Evolutionary conservation across 2,113 vertebrate genomes (phyloP).

Genomic region (Gobio gobio): DNA sequence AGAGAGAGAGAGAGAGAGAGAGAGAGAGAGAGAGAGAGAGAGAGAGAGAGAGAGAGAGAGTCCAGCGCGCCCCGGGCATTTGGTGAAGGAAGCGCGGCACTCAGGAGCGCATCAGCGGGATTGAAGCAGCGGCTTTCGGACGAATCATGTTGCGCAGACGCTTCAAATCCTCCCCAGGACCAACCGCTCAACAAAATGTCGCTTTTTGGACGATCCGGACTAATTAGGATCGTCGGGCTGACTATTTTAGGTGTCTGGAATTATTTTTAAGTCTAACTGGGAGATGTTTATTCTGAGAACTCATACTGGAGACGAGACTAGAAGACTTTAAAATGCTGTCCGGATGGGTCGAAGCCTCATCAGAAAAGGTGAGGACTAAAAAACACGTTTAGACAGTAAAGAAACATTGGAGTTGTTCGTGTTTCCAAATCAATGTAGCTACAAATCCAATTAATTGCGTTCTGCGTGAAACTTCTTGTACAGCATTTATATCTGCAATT

Average conservation of each 20-base stretch:
- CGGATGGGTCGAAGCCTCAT: constrained; percentile 34
- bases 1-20: too few relatives aligned
- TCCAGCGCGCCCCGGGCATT: constrained; percentile 36
- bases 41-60: neutral
- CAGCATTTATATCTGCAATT: neutral
- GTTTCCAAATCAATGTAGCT: neutral
- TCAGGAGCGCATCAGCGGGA: constrained; percentile 37
- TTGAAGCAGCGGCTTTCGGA: constrained; percentile 34
- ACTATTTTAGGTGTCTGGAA: constrained; percentile 56
- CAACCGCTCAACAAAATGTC: constrained; percentile 47
- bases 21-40: too few relatives aligned
- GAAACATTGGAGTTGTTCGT: neutral
- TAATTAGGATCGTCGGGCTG: constrained; percentile 10
- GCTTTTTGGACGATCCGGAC: constrained; percentile 11
- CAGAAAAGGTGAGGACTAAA: constrained; percentile 46
- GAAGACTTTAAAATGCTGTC: constrained; percentile 22
- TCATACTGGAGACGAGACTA: constrained; percentile 37
- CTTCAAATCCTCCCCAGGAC: constrained; percentile 55
- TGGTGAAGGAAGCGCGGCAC: constrained; percentile 45
- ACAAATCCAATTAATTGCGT: neutral
- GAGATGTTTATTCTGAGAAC: constrained; percentile 30
- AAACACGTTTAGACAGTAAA: neutral
- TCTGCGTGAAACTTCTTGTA: neutral
- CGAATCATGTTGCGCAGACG: constrained; percentile 41
- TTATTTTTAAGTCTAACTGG: constrained; percentile 48